Base-by-base conservation (phyloP, 1,140 invertebrate species). In the Agrilus planipennis region DNA sequence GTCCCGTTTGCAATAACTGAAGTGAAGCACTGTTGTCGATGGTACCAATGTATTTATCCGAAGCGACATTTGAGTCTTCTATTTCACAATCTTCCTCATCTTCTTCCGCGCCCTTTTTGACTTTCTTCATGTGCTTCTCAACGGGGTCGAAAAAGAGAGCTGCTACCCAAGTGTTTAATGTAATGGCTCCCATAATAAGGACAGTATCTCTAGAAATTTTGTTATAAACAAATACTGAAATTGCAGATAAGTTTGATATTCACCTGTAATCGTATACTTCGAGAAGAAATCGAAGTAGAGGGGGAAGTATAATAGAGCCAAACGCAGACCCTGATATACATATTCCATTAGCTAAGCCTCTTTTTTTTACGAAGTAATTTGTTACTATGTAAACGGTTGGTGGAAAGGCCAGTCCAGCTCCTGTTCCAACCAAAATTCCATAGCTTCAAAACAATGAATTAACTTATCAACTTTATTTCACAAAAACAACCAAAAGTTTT, bases 361-460 rank as follows among this genome's bases (percentile, higher is more conserved):
- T 68, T 21, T 79, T 66, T 34, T 77, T 74, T 2, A 85, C 74
- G 60, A 91, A 92, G 60, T 91, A 92, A 28, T 83, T 82, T 6
- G 84, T 88, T 28, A 89, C 84, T 50, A 90, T 87, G 56, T 89
- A 87, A n/a, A 92, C 83, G 0, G 86, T 89, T 18, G 87, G 85
- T 3, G 86, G 84, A 60, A 86, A 87, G 1, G 81, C 76, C 19
- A 87, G 62, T 0, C 84, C 84, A 5, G 84, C 84, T 4, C 84
- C 84, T 29, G 74, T 75, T 30, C 84, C 84, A n/a, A 85, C 81
- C 34, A 86, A 63, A 10, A 84, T 69, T 29, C 84, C 84, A 65
- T 84, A 87, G 64, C 83, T 86, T 56, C 18, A 70, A 71, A 42
- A 37, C 47, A 46, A 10, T 31, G 6, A 12, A 34, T 17, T 31